A percentile compares a stretch with the other conserved stretches of the same genome.
These are phyloP conservation scores for Empis livida DNA, from an alignment of 2,888 invertebrate species.

Conservation along the genomic window DNA sequence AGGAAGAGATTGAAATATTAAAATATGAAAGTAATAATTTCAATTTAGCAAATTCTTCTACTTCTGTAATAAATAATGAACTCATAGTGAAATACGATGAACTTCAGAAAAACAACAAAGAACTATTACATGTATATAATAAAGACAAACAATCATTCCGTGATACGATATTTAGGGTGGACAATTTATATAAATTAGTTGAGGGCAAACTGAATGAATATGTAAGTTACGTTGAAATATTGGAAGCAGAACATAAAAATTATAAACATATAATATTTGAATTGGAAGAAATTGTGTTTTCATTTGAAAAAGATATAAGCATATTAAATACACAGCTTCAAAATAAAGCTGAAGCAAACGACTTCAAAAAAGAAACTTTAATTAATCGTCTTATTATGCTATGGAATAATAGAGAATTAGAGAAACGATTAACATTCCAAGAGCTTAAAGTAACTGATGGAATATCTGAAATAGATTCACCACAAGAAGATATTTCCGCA, in stretches of 20 bases:
- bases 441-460: no score
- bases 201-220: constrained; percentile 61
- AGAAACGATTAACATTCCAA: no score
- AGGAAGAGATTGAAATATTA: constrained; percentile 40
- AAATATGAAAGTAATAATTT: constrained; percentile 16
- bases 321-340: constrained; percentile 47
- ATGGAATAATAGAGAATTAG: no score
- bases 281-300: constrained; percentile 51
- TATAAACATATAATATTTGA: constrained; percentile 49
- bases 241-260: constrained; percentile 52
- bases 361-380: constrained; percentile 48
- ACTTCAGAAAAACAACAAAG: constrained; percentile 17
- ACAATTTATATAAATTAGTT: constrained; percentile 29
- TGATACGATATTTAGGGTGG: constrained; percentile 23
- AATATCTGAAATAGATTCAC: no score
- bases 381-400: constrained; percentile 48
- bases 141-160: constrained; percentile 25
- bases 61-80: background rate
- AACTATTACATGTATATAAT: constrained; percentile 17
- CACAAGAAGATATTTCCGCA: no score
- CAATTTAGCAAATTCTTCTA: no score
- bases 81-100: constrained; percentile 12
- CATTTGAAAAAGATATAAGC: constrained; percentile 48
- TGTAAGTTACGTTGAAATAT: constrained; percentile 57
- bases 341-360: constrained; percentile 46